Conservation (phyloP, 2,113 vertebrate species). For the Macheiramphus alcinus region DNA sequence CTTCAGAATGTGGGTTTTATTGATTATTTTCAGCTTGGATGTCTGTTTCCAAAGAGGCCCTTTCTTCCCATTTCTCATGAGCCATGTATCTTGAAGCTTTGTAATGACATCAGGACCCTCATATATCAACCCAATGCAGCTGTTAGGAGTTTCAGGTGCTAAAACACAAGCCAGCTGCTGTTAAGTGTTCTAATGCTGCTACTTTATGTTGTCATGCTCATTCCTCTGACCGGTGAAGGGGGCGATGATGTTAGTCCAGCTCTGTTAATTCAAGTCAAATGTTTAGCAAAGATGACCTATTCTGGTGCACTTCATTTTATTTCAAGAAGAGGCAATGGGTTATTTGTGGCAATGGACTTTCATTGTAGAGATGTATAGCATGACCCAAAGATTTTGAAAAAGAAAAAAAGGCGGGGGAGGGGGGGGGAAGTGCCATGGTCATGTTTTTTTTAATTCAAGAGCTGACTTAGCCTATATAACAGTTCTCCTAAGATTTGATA, state of each 20-base stretch:
- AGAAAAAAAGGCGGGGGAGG: no score
- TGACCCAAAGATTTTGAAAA: not conserved
- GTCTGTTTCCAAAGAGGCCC: not conserved
- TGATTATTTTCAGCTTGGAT: not conserved
- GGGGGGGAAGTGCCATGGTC: fast-evolving
- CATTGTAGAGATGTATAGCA: not conserved
- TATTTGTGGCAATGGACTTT: not conserved
- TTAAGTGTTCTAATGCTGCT: not conserved
- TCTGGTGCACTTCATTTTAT: not conserved
- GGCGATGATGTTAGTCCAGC: not conserved
- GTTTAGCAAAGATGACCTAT: not conserved
- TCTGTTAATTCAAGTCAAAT: not conserved
- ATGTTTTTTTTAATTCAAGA: not conserved
- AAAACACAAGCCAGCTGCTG: not conserved
- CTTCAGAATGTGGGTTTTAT: not conserved
- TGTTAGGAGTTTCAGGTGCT: not conserved
- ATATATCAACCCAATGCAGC: not conserved
- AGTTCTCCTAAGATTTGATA: not conserved
- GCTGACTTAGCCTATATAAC: not conserved
- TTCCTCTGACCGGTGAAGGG: not conserved
- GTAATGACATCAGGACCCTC: not conserved
- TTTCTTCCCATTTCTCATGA: not conserved
- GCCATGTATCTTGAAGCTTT: not conserved
- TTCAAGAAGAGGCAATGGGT: not conserved
- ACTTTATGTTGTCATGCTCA: not conserved